Evolutionary conservation across 2,888 invertebrate genomes (phyloP).

Genomic region (Hydrotaea diabolus): DNA sequence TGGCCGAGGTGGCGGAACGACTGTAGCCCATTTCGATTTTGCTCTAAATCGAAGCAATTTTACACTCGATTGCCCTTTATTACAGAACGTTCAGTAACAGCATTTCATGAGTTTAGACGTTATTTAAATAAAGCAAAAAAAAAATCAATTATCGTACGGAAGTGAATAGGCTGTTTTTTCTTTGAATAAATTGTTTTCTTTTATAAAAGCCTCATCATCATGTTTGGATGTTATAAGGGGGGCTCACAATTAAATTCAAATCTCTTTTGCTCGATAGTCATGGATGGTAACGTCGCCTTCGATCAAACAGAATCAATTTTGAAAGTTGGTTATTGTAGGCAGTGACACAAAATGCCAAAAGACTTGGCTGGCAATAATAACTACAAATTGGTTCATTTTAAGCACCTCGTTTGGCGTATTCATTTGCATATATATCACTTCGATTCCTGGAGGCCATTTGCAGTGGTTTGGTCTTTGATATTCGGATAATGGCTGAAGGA

Average conservation of each 20-base stretch:
- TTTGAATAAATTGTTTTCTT: too few relatives aligned
- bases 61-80: slow-evolving; percentile 45
- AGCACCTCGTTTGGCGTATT: neutral
- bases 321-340: too few relatives aligned
- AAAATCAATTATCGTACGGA: slow-evolving; percentile 13
- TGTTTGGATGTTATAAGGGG: too few relatives aligned
- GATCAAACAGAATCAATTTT: neutral
- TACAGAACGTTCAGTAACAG: neutral
- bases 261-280: neutral
- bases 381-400: neutral
- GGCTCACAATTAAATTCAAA: neutral
- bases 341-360: neutral
- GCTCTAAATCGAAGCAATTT: slow-evolving; percentile 33
- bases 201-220: too few relatives aligned
- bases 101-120: neutral
- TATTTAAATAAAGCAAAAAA: slow-evolving; percentile 6
- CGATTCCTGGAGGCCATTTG: neutral
- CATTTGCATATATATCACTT: slow-evolving; percentile 21
- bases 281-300: neutral
- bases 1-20: neutral
- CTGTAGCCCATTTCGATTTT: neutral
- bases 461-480: neutral
- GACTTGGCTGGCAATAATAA: neutral
- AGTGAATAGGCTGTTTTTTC: too few relatives aligned
- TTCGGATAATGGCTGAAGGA: neutral